Base-by-base conservation (phyloP, 1,140 invertebrate genomes). In the Drosophila fuyamai region DNA sequence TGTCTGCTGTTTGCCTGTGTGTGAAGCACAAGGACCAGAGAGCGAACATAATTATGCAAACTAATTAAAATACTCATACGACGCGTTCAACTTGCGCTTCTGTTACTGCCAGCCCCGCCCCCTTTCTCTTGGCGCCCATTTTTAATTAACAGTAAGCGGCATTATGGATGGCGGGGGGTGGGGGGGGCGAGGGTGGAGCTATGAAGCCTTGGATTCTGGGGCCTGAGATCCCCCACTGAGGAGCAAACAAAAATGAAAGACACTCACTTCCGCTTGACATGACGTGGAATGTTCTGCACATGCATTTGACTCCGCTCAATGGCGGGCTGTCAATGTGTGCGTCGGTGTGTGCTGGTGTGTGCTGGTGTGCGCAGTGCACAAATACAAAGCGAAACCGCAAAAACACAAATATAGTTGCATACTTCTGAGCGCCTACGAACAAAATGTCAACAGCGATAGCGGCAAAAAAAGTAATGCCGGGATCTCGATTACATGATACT, bases 11-110 rank as follows among this genome's bases (percentile, higher is more conserved):
- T n/a, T 14, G 4, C 16, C 4, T 51, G 46, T 43, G 27, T 40
- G 50, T 40, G 9, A 13, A 32, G 43, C 36, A 16, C 32, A 44
- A 23, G 41, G 58, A 16, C 59, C 67, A 56, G 67, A 60, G 40
- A 80, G 63, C 83, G 56, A 75, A 83, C 84, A 89, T 89, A 89
- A 89, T 89, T 89, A 89, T 89, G 84, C 84, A 89, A 89, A 89
- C 84, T 89, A 89, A 89, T 89, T 89, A 89, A 89, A 89, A 89
- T 89, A 89, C 84, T 89, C 85, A 83, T 78, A 89, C 84, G 84
- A 66, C 86, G 76, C 79, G 63, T 88, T 73, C 83, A 61, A 66
- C 71, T 76, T 70, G 59, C 68, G 51, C 66, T 61, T 40, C 47
- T 62, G 65, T 41, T 71, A 47, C 67, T 71, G 65, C 50, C 66